phyloP scores from a whole-genome alignment of 1,140 invertebrate genomes.

The Triops longicaudatus region DNA sequence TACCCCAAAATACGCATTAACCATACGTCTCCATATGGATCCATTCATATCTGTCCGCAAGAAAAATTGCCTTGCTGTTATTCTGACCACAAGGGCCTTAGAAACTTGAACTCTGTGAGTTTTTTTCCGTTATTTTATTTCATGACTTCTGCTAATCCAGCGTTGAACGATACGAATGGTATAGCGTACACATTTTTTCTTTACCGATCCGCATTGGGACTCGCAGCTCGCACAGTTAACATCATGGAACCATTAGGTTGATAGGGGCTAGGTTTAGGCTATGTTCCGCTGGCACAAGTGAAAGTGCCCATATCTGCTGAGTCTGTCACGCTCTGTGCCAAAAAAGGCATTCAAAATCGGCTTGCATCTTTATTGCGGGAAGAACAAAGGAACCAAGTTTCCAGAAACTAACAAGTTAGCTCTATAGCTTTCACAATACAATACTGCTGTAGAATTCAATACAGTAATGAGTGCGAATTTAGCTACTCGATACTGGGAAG shows the following conservation, averaged over 20 bases:
- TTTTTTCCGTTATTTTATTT: too few relatives aligned
- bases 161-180: too few relatives aligned
- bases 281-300: constrained; percentile 9
- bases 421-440: background rate
- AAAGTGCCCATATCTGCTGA: constrained; percentile 9
- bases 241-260: background rate
- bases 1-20: background rate
- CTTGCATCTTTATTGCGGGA: background rate
- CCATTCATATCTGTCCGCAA: too few relatives aligned
- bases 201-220: background rate
- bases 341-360: constrained; percentile 12
- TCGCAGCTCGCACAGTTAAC: background rate
- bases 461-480: too few relatives aligned
- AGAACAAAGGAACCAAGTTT: background rate
- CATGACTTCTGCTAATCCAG: too few relatives aligned
- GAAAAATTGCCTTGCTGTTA: too few relatives aligned
- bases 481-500: too few relatives aligned
- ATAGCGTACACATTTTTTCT: background rate
- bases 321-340: background rate
- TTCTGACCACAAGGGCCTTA: too few relatives aligned
- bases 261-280: background rate
- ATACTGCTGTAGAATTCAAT: too few relatives aligned
- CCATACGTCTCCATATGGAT: too few relatives aligned
- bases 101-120: too few relatives aligned
- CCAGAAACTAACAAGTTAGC: background rate